Evolutionary conservation across 2,797 vertebrate species (phyloP), one percentile per base, ranked within the genome.

Genomic region (Sebastes taczanowskii): DNA sequence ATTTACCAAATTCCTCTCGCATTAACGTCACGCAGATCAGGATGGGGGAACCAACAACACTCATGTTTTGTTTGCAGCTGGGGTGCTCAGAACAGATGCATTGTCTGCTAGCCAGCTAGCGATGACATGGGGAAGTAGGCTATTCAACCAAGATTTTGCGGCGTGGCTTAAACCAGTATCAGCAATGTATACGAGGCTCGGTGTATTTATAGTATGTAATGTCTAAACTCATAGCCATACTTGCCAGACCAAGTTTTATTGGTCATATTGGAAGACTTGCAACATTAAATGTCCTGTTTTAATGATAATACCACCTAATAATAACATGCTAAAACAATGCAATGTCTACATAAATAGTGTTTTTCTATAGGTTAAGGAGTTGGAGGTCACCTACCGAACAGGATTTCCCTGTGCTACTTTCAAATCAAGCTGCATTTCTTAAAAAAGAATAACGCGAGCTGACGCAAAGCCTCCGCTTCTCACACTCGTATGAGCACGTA

Each of bases 21-120:
- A 18, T 42, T 55, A 55, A 23, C 52, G 2, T 55, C 2, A 2
- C 0, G 10, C 10, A 13, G 10, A 1, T 22, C n/a, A 0, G n/a
- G 0, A 55, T 3, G 0, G 16, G 0, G 42, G 53, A 13, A 55
- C 53, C 11, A 22, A 11, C 52, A 55, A 11, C 0, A 55, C 42
- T 46, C 22, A 13, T 22, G 0, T 55, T 55, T 11, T 55, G n/a
- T 55, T 55, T 11, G 42, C 42, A 2, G 8, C 0, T 0, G n/a
- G n/a, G 1, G 3, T 22, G 22, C 53, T 46, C 42, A 46, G 16
- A 46, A 6, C 42, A 16, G 42, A 46, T 46, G 0, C 42, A 46
- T 1, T 46, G 16, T 46, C 42, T 46, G 0, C 42, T 46, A 46
- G 16, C 6, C 0, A 46, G 42, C 42, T 0, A 46, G 42, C 16